A percentile compares a stretch with the other conserved stretches of the same genome.
These are phyloP conservation scores for Drosophila busckii DNA, from an alignment of 1,140 invertebrate species.

Conservation along the genomic window DNA sequence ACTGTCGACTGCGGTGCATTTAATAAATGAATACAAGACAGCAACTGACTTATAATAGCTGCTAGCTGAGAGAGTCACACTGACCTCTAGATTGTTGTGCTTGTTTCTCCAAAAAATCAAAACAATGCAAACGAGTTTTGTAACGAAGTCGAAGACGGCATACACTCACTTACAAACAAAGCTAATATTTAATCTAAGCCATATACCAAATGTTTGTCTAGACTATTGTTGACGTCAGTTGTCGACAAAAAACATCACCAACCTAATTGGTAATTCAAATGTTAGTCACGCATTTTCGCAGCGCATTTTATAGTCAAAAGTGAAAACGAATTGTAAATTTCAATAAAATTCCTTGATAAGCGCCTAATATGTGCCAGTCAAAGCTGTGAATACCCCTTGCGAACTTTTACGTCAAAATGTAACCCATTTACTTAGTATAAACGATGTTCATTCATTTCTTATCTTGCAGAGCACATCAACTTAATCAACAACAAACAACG, in stretches of 20 bases:
- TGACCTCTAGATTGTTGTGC: too few species aligned
- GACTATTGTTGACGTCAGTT: slow-evolving; percentile 18
- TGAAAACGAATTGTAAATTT: slow-evolving; percentile 42
- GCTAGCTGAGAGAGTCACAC: too few species aligned
- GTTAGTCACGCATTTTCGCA: slow-evolving; percentile 54
- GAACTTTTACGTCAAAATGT: not conserved
- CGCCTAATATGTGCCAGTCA: too few species aligned
- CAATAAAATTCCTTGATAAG: not conserved
- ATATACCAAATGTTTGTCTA: too few species aligned
- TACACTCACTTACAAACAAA: too few species aligned
- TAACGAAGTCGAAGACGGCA: too few species aligned
- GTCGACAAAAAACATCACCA: slow-evolving; percentile 30
- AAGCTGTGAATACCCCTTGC: not conserved
- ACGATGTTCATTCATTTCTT: slow-evolving; percentile 39
- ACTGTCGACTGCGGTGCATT: not conserved
- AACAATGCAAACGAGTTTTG: not conserved
- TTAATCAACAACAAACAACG: slow-evolving; percentile 23
- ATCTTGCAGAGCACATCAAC: slow-evolving; percentile 39
- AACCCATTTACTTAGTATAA: not conserved
- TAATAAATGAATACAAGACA: too few species aligned
- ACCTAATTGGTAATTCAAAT: slow-evolving; percentile 44
- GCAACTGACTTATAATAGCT: too few species aligned
- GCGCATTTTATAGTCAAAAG: slow-evolving; percentile 27
- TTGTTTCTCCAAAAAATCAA: slow-evolving; percentile 1
- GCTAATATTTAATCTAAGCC: too few species aligned